Base-by-base conservation (phyloP, 37 sponge, comb jelly and placozoan genomes). In the Bolinopsis microptera region DNA sequence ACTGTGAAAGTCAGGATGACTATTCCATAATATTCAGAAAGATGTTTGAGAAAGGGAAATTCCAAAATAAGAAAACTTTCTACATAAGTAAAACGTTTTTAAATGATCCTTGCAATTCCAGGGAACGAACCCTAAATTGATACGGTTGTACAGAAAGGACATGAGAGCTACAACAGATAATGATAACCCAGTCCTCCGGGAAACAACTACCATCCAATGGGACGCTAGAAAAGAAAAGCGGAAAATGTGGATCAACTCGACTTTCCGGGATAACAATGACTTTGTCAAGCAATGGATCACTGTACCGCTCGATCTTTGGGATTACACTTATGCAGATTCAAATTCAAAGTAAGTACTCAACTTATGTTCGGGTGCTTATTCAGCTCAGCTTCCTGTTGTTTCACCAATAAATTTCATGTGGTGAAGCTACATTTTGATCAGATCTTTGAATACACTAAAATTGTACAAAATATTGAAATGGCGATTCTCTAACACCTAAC, bases 241-340 rank as follows among this genome's bases (percentile, higher is more conserved):
- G 90, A 86, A 86, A 34, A 86, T 86, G 90, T 86, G 90, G 90
- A 86, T 86, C 61, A 86, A 86, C 61, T 86, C 90, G 26, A 41
- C 48, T 2, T 86, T 40, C 90, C 38, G 90, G 39, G 48, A 86
- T 28, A 86, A 86, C 61, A 86, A 86, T 23, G 90, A 86, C 61
- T 86, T 40, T 23, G 35, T 86, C 61, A 41, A 86, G 61, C 90
- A 86, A 48, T 41, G 61, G 90, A 86, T 86, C 34, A 86, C 90
- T 30, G 90, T 40, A 8, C 90, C 90, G 41, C 90, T 86, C 0
- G 90, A 86, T 39, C 26, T 86, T 1, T 86, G 90, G 90, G 90
- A 86, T 40, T 86, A 41, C 61, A 26, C 61, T 0, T 86, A 86
- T 40, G 90, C 90, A 2, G 90, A 86, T 27, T 9, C 8, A 2